Evolutionary conservation across 2,888 invertebrate species (phyloP).

Genomic region (Philaethria dido): DNA sequence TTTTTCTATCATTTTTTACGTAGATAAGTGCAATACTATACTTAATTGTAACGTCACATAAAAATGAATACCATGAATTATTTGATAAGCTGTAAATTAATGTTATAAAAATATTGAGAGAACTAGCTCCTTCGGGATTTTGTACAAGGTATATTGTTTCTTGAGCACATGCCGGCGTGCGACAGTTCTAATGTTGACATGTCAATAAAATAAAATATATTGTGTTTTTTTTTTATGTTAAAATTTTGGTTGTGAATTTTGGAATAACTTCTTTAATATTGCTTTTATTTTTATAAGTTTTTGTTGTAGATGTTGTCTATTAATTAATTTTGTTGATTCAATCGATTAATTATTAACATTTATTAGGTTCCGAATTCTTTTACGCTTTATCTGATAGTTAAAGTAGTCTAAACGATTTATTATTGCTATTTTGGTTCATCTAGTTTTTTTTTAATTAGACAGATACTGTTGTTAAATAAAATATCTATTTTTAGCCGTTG

Average conservation of each 20-base stretch:
- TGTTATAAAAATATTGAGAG: constrained; percentile 57
- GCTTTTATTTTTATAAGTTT: no score
- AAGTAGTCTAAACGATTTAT: no score
- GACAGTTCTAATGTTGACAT: constrained; percentile 56
- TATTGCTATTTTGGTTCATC: no score
- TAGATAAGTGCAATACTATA: background rate
- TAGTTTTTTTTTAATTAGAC: no score
- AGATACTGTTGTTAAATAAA: background rate
- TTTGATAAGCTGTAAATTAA: constrained; percentile 25
- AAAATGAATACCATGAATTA: constrained; percentile 11
- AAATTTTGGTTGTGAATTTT: background rate
- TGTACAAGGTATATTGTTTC: constrained; percentile 73
- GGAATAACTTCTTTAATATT: no score
- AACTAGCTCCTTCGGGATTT: constrained; percentile 69
- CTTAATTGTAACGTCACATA: constrained; percentile 6
- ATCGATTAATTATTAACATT: no score
- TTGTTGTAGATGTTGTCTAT: no score
- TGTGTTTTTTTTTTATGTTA: background rate
- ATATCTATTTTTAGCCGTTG: no score
- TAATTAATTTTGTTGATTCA: no score
- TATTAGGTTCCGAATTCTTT: no score
- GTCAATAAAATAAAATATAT: background rate
- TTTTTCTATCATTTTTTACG: background rate
- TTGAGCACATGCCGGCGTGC: constrained; percentile 77
- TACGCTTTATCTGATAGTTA: no score